Evolutionary conservation across 2,797 vertebrate species (phyloP).

Genomic region (Poeciliopsis paucimaculata): DNA sequence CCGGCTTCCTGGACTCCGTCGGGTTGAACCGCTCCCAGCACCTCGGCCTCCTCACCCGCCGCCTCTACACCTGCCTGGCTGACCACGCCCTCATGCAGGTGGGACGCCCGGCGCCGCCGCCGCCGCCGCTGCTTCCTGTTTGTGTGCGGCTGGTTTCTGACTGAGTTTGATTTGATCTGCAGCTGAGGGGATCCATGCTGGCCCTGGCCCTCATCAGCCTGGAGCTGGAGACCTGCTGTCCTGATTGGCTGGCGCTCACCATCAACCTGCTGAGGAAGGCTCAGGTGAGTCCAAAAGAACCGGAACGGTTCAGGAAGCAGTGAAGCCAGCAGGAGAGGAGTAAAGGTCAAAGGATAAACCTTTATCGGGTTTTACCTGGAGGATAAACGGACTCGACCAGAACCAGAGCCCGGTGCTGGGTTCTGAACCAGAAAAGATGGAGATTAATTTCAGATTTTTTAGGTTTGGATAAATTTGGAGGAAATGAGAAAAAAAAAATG

Average conservation of each 20-base stretch:
- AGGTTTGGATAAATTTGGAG: no score
- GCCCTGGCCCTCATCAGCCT: slow-evolving; percentile 92
- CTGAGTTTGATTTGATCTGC: not conserved
- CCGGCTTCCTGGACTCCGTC: slow-evolving; percentile 81
- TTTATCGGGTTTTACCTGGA: no score
- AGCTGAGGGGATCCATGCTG: slow-evolving; percentile 92
- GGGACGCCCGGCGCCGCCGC: not conserved
- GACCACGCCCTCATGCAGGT: slow-evolving; percentile 87
- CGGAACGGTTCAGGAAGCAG: not conserved
- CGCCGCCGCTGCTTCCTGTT: not conserved
- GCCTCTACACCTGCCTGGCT: slow-evolving; percentile 90
- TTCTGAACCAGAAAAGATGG: no score
- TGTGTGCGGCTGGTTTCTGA: not conserved
- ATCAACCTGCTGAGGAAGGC: slow-evolving; percentile 90
- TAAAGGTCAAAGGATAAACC: not conserved
- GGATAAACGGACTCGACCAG: no score
- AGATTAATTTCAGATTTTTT: no score
- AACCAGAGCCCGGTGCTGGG: no score
- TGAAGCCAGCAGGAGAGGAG: not conserved
- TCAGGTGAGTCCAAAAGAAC: slow-evolving; percentile 51
- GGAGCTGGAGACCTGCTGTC: slow-evolving; percentile 95
- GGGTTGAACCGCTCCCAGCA: slow-evolving; percentile 88
- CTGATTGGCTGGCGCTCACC: slow-evolving; percentile 94
- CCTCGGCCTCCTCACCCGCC: slow-evolving; percentile 85
- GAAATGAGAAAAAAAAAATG: no score